A percentile compares a stretch with the other conserved stretches of the same genome.
Evolutionary conservation across 2,888 invertebrate species (phyloP).

Genomic region (Anthophora plumipes): DNA sequence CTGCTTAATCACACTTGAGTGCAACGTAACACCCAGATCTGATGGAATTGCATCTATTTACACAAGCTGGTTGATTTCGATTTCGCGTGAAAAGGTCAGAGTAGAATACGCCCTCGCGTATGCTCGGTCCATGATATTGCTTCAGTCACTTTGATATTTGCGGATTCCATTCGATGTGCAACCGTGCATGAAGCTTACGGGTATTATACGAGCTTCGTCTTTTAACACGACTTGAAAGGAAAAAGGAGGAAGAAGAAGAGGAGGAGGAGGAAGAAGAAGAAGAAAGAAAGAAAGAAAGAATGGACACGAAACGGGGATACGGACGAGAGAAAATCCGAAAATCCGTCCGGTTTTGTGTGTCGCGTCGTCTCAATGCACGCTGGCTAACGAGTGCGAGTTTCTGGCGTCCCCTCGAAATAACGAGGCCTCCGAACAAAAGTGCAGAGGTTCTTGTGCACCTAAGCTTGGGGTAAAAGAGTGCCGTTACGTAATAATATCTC

Average conservation of each 20-base stretch:
- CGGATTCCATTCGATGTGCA: neutral
- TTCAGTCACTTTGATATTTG: constrained; percentile 13
- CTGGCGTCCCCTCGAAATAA: constrained; percentile 61
- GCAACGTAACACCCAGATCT: neutral
- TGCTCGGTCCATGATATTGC: constrained; percentile 24
- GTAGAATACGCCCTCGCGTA: constrained; percentile 27
- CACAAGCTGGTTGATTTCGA: constrained; percentile 11
- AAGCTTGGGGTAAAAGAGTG: constrained; percentile 41
- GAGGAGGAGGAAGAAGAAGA: neutral
- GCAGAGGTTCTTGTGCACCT: constrained; percentile 54
- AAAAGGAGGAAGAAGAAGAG: neutral
- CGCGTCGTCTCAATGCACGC: constrained; percentile 32
- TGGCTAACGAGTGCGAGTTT: constrained; percentile 45
- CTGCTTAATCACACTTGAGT: constrained; percentile 7
- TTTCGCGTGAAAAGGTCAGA: constrained; percentile 37
- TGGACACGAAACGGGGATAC: neutral
- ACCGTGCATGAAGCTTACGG: no score
- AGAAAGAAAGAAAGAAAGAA: neutral
- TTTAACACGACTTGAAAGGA: neutral
- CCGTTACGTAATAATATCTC: constrained; percentile 69
- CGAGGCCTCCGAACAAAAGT: constrained; percentile 67
- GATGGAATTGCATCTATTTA: constrained; percentile 26
- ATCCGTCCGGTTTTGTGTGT: constrained; percentile 18
- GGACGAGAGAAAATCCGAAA: neutral
- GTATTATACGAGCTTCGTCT: neutral